A percentile compares a stretch with the other conserved stretches of the same genome.
phyloP scores from a whole-genome alignment of 2,113 vertebrate genomes.

The Callopanchax toddi region DNA sequence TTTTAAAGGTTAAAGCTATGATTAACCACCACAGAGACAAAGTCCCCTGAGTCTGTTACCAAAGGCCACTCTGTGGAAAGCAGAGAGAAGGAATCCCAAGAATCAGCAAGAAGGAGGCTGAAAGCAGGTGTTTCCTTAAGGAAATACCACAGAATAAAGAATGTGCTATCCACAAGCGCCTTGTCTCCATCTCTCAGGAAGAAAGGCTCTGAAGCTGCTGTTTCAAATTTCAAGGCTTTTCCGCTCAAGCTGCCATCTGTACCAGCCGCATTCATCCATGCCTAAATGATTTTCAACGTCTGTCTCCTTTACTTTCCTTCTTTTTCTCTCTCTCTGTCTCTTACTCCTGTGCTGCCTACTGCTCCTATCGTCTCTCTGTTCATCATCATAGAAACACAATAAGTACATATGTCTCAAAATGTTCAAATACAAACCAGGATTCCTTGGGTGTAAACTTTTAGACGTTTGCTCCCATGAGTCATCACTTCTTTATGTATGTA shows the following conservation, averaged over 20 bases:
- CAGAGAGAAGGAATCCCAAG: constrained; percentile 42
- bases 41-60: too few relatives aligned
- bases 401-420: constrained; percentile 4
- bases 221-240: constrained; percentile 72
- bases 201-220: constrained; percentile 60
- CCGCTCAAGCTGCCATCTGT: constrained; percentile 56
- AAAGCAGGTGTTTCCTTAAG: constrained; percentile 78
- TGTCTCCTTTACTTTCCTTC: constrained; percentile 60
- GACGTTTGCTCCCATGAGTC: background rate
- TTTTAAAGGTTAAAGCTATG: background rate
- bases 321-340: constrained; percentile 22
- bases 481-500: background rate
- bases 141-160: constrained; percentile 75
- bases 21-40: too few relatives aligned
- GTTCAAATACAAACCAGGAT: constrained; percentile 14
- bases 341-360: constrained; percentile 22
- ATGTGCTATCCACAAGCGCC: constrained; percentile 55
- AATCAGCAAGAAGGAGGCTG: constrained; percentile 61
- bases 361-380: constrained; percentile 2
- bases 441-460: background rate
- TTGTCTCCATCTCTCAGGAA: constrained; percentile 48
- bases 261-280: constrained; percentile 60
- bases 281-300: constrained; percentile 63
- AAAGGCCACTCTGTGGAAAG: background rate
- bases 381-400: constrained; percentile 3